phyloP scores from a whole-genome alignment of 1,140 invertebrate species.

The Drosophila sp. region DNA sequence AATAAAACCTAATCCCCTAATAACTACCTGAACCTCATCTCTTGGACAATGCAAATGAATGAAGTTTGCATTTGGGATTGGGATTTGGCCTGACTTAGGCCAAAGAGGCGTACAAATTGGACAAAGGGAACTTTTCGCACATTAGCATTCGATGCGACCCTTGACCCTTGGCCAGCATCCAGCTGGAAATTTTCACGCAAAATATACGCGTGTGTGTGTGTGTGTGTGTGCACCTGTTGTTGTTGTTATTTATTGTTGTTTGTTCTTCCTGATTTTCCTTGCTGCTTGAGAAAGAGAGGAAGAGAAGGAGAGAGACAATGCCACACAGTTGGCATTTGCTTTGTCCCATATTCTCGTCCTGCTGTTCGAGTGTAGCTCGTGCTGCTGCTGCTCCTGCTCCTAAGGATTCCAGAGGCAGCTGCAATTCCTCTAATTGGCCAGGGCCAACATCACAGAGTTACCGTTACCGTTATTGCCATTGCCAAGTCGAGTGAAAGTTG shows the following conservation, averaged over 20 bases:
- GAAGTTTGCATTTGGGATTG: conserved; percentile 33
- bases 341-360: conserved; percentile 41
- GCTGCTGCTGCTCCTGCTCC: conserved; percentile 52
- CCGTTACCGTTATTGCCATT: conserved; percentile 17
- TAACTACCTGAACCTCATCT: conserved; percentile 56
- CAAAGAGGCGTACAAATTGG: conserved; percentile 69
- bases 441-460: conserved; percentile 21
- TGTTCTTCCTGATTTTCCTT: conserved; percentile 40
- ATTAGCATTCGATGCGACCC: conserved; percentile 64
- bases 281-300: conserved; percentile 53
- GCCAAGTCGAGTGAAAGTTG: conserved; percentile 65
- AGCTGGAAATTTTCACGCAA: conserved; percentile 56
- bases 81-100: not conserved
- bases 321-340: conserved; percentile 19
- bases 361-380: conserved; percentile 66
- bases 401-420: conserved; percentile 28
- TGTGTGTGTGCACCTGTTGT: conserved; percentile 62
- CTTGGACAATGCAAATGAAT: conserved; percentile 68
- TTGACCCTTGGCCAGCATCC: conserved; percentile 15
- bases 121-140: conserved; percentile 78
- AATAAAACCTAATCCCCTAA: conserved; percentile 39
- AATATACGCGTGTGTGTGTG: not conserved
- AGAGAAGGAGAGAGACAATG: conserved; percentile 16
- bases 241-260: conserved; percentile 4
- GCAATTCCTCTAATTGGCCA: conserved; percentile 68